Percentiles rank a stretch among this genome's conserved stretches.
phyloP scores from a whole-genome alignment of 2,797 vertebrate species.

The Lates japonicus region DNA sequence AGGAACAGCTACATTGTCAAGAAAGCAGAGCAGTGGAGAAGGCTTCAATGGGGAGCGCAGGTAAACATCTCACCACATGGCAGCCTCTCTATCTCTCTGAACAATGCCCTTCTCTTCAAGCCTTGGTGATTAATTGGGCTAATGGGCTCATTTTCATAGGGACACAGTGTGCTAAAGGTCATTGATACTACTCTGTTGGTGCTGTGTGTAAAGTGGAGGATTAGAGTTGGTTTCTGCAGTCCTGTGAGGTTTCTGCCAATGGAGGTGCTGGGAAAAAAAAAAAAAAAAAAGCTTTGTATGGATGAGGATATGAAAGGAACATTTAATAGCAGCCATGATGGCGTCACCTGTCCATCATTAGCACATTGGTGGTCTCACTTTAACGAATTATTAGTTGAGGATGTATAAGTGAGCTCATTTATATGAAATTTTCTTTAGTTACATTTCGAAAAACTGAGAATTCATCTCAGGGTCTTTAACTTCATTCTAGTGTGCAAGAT shows the following conservation, averaged over 20 bases:
- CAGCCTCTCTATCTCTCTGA: background rate
- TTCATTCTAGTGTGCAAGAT: slow-evolving; percentile 87
- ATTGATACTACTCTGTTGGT: slow-evolving; percentile 65
- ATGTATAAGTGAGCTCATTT: slow-evolving; percentile 69
- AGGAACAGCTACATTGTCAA: slow-evolving; percentile 93
- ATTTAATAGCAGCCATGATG: slow-evolving; percentile 32
- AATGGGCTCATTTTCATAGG: slow-evolving; percentile 67
- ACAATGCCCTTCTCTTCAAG: slow-evolving; percentile 43
- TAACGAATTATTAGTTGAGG: slow-evolving; percentile 55
- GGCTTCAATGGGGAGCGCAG: slow-evolving; percentile 91
- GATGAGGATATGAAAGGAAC: slow-evolving; percentile 11
- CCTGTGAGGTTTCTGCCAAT: slow-evolving; percentile 31
- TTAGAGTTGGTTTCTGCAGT: slow-evolving; percentile 27
- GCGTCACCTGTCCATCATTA: slow-evolving; percentile 18
- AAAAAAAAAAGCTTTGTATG: slow-evolving; percentile 7
- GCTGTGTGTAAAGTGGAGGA: slow-evolving; percentile 30
- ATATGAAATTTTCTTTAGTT: slow-evolving; percentile 85
- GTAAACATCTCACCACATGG: slow-evolving; percentile 76
- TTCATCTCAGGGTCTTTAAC: slow-evolving; percentile 87
- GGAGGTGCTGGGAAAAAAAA: background rate
- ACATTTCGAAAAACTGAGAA: slow-evolving; percentile 86
- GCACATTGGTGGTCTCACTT: slow-evolving; percentile 54
- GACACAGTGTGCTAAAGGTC: slow-evolving; percentile 50
- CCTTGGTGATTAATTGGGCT: slow-evolving; percentile 55
- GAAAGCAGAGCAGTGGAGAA: slow-evolving; percentile 94